Conservation (phyloP, 2,797 vertebrate genomes). For the Fratercula arctica region DNA sequence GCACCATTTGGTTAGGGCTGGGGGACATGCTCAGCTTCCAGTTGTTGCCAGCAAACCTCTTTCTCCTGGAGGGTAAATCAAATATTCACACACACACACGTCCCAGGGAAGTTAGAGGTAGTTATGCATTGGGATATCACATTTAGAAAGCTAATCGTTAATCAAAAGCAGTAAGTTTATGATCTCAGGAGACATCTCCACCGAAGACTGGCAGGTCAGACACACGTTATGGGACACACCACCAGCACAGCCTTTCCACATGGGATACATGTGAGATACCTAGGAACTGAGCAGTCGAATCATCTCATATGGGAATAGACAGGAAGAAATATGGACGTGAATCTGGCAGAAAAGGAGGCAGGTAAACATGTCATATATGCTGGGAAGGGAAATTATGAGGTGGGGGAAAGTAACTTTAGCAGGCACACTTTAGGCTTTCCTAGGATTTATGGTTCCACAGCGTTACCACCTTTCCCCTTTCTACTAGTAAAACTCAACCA, state of each 20-base stretch:
- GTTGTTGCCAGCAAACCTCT: not conserved
- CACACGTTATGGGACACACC: accelerated
- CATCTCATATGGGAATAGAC: accelerated
- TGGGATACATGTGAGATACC: accelerated
- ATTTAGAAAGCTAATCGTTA: too few relatives aligned
- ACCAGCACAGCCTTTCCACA: accelerated
- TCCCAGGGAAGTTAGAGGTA: not conserved
- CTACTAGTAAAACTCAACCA: not conserved
- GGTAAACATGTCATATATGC: not conserved
- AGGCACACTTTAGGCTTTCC: not conserved
- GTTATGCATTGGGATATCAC: not conserved
- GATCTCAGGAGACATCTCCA: not conserved
- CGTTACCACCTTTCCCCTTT: not conserved
- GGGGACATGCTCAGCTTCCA: not conserved
- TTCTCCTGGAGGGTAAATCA: not conserved
- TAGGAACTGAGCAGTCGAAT: not conserved
- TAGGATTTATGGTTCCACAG: not conserved
- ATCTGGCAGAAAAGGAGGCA: not conserved
- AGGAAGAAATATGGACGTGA: not conserved
- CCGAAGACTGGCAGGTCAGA: not conserved
- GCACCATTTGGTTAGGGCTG: not conserved
- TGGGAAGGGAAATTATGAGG: not conserved
- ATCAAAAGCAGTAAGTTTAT: not conserved
- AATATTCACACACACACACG: not conserved
- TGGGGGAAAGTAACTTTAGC: not conserved